These are phyloP conservation scores for Tipula lateralis DNA, from an alignment of 2,888 invertebrate species.

Conservation along the genomic window DNA sequence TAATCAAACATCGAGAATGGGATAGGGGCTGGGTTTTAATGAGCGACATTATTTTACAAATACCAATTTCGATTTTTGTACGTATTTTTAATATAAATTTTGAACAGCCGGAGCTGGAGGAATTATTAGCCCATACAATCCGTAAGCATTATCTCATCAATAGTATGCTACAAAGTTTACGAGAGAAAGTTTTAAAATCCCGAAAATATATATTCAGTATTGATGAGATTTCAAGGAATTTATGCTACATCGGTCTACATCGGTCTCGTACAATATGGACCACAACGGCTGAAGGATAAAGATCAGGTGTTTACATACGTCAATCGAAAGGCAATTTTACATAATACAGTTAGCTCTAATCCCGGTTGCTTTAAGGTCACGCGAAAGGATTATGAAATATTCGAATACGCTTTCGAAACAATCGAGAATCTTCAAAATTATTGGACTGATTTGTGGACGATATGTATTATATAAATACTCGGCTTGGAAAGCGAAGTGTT, in stretches of 20 bases:
- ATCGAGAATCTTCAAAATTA: conserved; percentile 57
- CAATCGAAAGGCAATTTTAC: conserved; percentile 57
- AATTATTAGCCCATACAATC: conserved; percentile 61
- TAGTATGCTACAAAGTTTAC: conserved; percentile 54
- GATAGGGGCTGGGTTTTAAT: conserved; percentile 63
- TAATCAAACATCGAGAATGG: conserved; percentile 57
- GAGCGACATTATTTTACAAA: conserved; percentile 61
- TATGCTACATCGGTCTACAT: conserved; percentile 62
- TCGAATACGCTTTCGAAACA: conserved; percentile 54
- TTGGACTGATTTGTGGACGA: conserved; percentile 65
- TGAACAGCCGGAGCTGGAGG: conserved; percentile 54
- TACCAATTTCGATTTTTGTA: conserved; percentile 67
- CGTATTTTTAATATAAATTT: conserved; percentile 59
- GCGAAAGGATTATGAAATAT: conserved; percentile 55
- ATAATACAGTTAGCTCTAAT: conserved; percentile 61
- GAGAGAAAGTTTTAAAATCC: conserved; percentile 52
- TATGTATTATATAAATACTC: conserved; percentile 64
- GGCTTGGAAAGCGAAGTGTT: conserved; percentile 47
- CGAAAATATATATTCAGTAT: conserved; percentile 58
- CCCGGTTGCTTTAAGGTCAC: conserved; percentile 59
- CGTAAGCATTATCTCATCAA: conserved; percentile 60
- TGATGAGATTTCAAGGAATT: conserved; percentile 53
- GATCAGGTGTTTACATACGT: conserved; percentile 67
- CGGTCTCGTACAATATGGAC: conserved; percentile 66
- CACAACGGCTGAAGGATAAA: conserved; percentile 60